Base-by-base conservation (phyloP, 2,797 vertebrate species). In the Tinamus major region DNA sequence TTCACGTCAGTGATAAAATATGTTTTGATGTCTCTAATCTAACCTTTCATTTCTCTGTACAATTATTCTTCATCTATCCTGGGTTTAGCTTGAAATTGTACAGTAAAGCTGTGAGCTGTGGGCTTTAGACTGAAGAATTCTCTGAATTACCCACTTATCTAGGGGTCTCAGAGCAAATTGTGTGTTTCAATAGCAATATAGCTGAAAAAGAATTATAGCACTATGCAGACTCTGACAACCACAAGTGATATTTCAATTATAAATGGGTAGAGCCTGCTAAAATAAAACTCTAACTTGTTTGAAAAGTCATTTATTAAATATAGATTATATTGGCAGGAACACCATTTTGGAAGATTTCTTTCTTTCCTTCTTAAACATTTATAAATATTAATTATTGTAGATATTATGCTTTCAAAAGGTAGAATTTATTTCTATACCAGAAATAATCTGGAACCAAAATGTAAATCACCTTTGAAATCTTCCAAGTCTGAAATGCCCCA, bases 261-360 rank as follows among this genome's bases (percentile, higher is more conserved):
- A 92, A 26, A 63, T 89, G 35, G 51, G 27, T 21, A 86, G 35
- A 63, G 9, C 2, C 59, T 81, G 46, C 35, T 88, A 69, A 90
- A 86, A 48, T 74, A 76, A 86, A 93, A 88, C 35, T 82, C 90
- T 77, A 89, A 68, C 15, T n/a, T 70, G 9, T 39, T 77, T 94
- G 64, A 92, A 88, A 94, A 90, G n/a, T 70, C 16, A 68, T 90
- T 81, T 90, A 76, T 93, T 93, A 90, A 82, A 92, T 68, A 86
- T 23, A 86, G 21, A 86, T 77, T 42, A 77, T 48, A 79, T 33
- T 82, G 53, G 8, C 33, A 89, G 58, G 44, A 84, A 19, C 7
- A 35, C 10, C 3, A 63, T 70, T 87, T 85, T 81, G 42, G 70
- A 78, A 49, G 6, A 39, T 18, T 69, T 68, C 29, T n/a, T 64